Evolutionary conservation across 2,888 invertebrate species (phyloP).

Genomic region (Brachylomia viminalis): DNA sequence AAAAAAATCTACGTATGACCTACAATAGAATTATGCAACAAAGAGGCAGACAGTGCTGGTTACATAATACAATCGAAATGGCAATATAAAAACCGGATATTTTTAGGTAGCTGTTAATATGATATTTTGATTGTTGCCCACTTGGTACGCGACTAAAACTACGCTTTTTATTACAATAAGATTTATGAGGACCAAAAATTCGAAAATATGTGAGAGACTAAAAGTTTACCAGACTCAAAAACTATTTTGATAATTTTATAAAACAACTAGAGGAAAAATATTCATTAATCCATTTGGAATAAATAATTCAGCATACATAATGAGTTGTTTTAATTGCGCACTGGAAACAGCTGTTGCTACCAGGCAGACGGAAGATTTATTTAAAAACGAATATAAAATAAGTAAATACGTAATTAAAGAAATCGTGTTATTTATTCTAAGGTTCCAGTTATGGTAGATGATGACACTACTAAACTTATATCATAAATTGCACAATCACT

Average conservation of each 20-base stretch:
- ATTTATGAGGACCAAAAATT: neutral
- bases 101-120: neutral
- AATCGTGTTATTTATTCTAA: neutral
- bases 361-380: neutral
- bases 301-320: slow-evolving; percentile 19
- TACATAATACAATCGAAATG: neutral
- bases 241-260: neutral
- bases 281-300: neutral
- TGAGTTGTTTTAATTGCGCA: slow-evolving; percentile 15
- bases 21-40: neutral
- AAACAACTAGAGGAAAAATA: neutral
- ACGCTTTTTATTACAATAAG: neutral
- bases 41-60: neutral
- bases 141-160: neutral
- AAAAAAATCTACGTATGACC: neutral
- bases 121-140: neutral
- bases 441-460: slow-evolving; percentile 3
- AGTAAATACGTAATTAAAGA: neutral
- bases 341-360: slow-evolving; percentile 26
- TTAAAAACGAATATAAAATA: neutral
- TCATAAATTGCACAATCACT: slow-evolving; percentile 43
- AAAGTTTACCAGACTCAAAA: neutral
- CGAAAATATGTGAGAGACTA: neutral
- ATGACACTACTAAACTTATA: slow-evolving; percentile 55
- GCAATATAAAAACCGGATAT: neutral